Base-by-base conservation (phyloP, 2,797 vertebrate species). In the Oceanodroma leucorhoa region DNA sequence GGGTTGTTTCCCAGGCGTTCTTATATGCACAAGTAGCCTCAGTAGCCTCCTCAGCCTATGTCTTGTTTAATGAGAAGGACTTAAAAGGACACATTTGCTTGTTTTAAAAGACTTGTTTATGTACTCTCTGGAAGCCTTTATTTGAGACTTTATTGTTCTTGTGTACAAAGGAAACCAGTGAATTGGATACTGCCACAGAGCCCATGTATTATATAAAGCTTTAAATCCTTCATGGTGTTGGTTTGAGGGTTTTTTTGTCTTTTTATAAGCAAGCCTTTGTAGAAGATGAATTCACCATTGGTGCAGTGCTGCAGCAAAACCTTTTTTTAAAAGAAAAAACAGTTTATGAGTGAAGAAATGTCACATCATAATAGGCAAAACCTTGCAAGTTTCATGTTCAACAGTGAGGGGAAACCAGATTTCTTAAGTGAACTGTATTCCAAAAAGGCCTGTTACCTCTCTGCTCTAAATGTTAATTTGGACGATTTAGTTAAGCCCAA, bases 61-160 rank as follows among this genome's bases (percentile, higher is more conserved):
- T 57, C 66, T 94, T 94, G n/a, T 69, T 94, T 89, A 88, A 90
- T 61, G 40, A 77, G 78, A n/a, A 64, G 45, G 27, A 90, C 67
- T 76, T 94, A 96, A 95, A 91, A 93, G 90, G 46, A 83, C 57
- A 53, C 36, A 60, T 88, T 81, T 82, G 18, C 46, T 83, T 80
- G 27, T 83, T 94, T 87, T 82, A 80, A 82, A 65, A 86, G 82
- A 60, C 65, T 84, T 90, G 79, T 78, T 94, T 80, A 65, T 58
- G 23, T 87, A 64, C 23, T 86, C 26, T 83, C 62, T 70, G 62
- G 11, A 64, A 71, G 43, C 36, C 71, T 90, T 89, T 88, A 29
- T 82, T 61, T 72, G 73, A 89, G 88, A 40, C 50, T 89, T 87
- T 11, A 60, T 64, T 94, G 66, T 80, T 88, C 67, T 85, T 82